phyloP scores from a whole-genome alignment of 2,888 invertebrate species.

The Adelphocoris suturalis region DNA sequence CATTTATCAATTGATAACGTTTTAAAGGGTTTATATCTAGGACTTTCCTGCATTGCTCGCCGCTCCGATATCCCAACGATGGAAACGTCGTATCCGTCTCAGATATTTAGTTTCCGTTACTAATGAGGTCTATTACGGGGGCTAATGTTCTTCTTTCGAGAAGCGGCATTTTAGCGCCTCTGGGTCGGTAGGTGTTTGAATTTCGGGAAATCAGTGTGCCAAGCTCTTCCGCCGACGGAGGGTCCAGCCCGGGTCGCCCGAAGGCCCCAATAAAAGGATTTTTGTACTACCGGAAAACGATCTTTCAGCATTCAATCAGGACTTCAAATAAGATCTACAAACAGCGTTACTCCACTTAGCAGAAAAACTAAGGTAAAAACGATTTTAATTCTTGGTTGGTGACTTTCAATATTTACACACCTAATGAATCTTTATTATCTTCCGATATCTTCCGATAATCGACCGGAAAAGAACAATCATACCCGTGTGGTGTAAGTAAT shows the following conservation, averaged over 20 bases:
- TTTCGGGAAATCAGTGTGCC: neutral
- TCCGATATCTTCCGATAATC: too few species aligned
- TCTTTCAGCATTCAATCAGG: neutral
- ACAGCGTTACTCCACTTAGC: too few species aligned
- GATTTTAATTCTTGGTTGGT: too few species aligned
- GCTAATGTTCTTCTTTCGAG: neutral
- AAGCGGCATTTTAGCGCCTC: neutral
- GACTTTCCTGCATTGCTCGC: too few species aligned
- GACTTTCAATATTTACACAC: too few species aligned
- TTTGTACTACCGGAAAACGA: neutral
- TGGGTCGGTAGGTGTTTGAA: neutral
- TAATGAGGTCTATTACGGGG: slow-evolving; percentile 35
- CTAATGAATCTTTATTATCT: too few species aligned
- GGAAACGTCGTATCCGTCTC: slow-evolving; percentile 37
- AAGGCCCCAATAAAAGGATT: neutral
- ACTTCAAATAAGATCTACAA: neutral
- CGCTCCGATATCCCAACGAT: neutral
- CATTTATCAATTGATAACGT: too few species aligned
- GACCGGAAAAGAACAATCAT: too few species aligned
- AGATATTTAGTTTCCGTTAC: neutral
- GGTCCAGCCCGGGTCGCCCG: slow-evolving; percentile 1
- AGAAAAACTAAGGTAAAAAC: too few species aligned
- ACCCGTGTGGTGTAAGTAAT: too few species aligned
- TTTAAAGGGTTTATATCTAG: neutral
- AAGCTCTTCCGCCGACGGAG: neutral